Base-by-base conservation (phyloP, 1,140 invertebrate species). In the Centruroides vittatus region DNA sequence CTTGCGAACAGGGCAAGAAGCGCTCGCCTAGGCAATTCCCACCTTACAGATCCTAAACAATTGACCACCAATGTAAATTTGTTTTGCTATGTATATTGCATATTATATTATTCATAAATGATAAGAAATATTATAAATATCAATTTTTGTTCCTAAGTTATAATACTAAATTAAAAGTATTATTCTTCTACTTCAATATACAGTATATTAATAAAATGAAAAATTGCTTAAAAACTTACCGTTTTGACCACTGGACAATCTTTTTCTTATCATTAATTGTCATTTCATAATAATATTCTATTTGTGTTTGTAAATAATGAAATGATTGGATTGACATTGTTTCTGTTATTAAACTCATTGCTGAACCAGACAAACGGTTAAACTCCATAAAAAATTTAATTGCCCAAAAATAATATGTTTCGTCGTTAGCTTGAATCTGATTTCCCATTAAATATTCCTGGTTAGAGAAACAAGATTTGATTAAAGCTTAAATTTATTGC, bases 371-470 rank as follows among this genome's bases (percentile, higher is more conserved):
- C 69, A 83, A 78, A 65, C 94, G 82, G 80, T 94, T 95, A 75
- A 98, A 97, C 75, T 95, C 89, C 90, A 97, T 94, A 73, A 97
- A 98, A 77, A 97, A 98, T 71, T 86, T 84, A 67, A 96, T 78
- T 7, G 88, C 83, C 92, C 91, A 96, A 54, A 97, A 77, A 74
- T 96, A 95, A 75, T 94, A 93, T 8, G 86, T 87, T 70, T 94
- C 88, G 76, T 98, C 93, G 70, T 90, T 75, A 35, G 64, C 78
- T 64, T 80, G 82, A 54, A 80, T 8, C 5, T 41, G 5, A 41
- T 41, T 41, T 41, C 41, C 41, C 5, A 41, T 8, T 41, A 41
- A 41, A 41, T 41, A 41, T 41, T 41, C 41, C 41, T 41, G 8
- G 8, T 41, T 41, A 41, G 41, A 41, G 41, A 41, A 23, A 23